phyloP scores from a whole-genome alignment of 2,113 vertebrate species.

The Phodopus roborovskii region DNA sequence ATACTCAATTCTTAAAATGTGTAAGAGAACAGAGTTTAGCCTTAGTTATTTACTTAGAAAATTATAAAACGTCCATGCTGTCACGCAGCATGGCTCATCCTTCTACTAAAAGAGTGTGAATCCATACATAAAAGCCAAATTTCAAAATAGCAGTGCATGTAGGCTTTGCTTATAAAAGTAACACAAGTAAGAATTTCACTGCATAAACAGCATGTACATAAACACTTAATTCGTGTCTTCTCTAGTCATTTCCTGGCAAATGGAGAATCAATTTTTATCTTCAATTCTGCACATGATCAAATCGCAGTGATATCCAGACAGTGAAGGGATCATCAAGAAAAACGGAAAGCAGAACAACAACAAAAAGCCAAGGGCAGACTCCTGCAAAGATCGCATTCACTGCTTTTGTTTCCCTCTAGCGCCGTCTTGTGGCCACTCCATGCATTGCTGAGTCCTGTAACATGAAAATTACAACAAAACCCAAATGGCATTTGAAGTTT shows the following conservation, averaged over 20 bases:
- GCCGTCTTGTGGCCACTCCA: constrained; percentile 63
- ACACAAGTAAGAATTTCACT: constrained; percentile 9
- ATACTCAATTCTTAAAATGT: neutral
- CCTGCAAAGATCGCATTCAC: neutral
- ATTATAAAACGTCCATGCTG: neutral
- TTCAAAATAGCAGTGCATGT: neutral
- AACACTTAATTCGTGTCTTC: neutral
- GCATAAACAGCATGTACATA: neutral
- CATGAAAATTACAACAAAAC: neutral
- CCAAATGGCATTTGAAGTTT: neutral
- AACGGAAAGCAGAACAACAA: neutral
- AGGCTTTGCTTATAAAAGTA: neutral
- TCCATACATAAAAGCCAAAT: neutral
- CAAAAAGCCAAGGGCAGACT: neutral
- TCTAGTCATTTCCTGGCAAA: constrained; percentile 15
- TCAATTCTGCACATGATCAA: neutral
- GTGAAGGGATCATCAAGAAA: neutral
- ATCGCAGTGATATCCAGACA: neutral
- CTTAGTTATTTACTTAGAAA: neutral
- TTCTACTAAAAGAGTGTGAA: neutral
- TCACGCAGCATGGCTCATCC: neutral
- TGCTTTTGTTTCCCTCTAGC: constrained; percentile 62
- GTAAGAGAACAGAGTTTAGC: neutral
- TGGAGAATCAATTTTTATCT: neutral
- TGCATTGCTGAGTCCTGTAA: constrained; percentile 23